Evolutionary conservation across 2,888 invertebrate genomes (phyloP).

Genomic region (Vandiemenella viatica): DNA sequence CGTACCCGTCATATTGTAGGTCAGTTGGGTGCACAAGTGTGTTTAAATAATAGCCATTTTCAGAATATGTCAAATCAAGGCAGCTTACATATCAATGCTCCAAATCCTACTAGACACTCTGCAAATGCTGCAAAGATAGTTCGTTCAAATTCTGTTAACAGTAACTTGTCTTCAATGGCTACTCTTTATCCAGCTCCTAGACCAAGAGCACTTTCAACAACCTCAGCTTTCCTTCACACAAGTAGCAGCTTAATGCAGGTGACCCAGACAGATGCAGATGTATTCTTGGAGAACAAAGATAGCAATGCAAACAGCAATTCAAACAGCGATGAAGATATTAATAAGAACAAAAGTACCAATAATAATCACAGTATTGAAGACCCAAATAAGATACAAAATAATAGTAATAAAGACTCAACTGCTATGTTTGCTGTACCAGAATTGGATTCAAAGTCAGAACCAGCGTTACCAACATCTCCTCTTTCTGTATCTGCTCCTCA

Average conservation of each 20-base stretch:
- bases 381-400: not conserved
- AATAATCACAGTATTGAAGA: not conserved
- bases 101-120: not conserved
- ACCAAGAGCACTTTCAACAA: constrained; percentile 4
- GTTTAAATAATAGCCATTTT: not conserved
- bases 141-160: constrained; percentile 13
- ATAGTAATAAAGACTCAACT: not conserved
- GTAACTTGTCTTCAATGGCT: not conserved
- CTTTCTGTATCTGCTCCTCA: constrained; percentile 14
- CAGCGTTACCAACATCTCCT: constrained; percentile 6
- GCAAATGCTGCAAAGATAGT: constrained; percentile 6
- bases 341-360: too few species aligned
- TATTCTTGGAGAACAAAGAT: too few species aligned
- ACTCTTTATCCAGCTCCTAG: constrained; percentile 1
- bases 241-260: not conserved
- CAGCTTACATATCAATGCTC: too few species aligned
- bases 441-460: not conserved
- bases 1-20: constrained; percentile 24
- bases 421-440: not conserved
- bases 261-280: not conserved
- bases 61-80: too few species aligned
- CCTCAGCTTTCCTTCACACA: not conserved
- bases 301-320: too few species aligned
- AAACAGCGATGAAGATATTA: too few species aligned
- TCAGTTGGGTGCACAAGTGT: not conserved